These are phyloP conservation scores for Homalodisca vitripennis DNA, from an alignment of 1,140 invertebrate species.

Conservation along the genomic window DNA sequence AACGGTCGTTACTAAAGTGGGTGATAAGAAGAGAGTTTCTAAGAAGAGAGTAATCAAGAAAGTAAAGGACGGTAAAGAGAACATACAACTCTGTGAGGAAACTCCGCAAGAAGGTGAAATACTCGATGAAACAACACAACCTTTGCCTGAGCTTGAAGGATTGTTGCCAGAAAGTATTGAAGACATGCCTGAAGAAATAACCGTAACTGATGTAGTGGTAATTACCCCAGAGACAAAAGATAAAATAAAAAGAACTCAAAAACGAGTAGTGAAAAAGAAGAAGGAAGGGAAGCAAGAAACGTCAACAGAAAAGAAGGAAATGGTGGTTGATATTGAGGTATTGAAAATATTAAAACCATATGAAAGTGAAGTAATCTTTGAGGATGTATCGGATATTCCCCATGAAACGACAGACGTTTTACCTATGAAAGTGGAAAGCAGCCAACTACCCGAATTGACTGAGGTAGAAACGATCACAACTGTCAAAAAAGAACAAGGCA, in stretches of 20 bases:
- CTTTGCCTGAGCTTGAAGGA: slow-evolving; percentile 43
- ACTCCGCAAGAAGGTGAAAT: slow-evolving; percentile 42
- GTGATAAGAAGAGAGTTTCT: slow-evolving; percentile 38
- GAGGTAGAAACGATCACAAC: slow-evolving; percentile 40
- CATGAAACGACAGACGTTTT: slow-evolving; percentile 41
- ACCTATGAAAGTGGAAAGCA: slow-evolving; percentile 41
- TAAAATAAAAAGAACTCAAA: slow-evolving; percentile 41
- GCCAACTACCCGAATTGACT: slow-evolving; percentile 26
- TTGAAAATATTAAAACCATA: background rate
- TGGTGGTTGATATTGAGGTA: slow-evolving; percentile 44
- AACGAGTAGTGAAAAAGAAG: slow-evolving; percentile 41
- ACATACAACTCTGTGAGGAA: slow-evolving; percentile 41
- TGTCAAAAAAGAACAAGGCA: slow-evolving; percentile 39
- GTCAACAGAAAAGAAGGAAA: slow-evolving; percentile 42
- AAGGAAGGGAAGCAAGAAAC: slow-evolving; percentile 39
- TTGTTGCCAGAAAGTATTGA: slow-evolving; percentile 36
- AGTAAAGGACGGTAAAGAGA: slow-evolving; percentile 36
- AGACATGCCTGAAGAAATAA: slow-evolving; percentile 19
- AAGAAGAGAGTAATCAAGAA: slow-evolving; percentile 43
- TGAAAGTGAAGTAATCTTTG: background rate
- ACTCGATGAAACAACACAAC: slow-evolving; percentile 44
- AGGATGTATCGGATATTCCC: slow-evolving; percentile 6
- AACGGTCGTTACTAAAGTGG: slow-evolving; percentile 23
- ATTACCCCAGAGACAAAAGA: slow-evolving; percentile 35
- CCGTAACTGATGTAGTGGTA: slow-evolving; percentile 39